Conservation (phyloP, 1,140 invertebrate genomes). For the Micrasema minimum region DNA sequence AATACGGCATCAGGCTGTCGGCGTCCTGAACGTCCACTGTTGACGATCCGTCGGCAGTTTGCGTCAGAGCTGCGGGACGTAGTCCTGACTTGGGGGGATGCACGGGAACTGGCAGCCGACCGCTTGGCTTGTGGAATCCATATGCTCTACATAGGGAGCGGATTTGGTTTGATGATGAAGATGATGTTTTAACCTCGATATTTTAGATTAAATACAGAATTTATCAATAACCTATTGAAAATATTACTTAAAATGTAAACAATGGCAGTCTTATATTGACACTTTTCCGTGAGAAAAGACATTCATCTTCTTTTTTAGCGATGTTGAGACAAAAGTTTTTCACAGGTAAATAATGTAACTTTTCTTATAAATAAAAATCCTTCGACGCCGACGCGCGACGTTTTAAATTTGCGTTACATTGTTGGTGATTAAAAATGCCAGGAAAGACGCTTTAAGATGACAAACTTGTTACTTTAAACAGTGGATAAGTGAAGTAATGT, state of each 20-base stretch:
- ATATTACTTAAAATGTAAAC: constrained; percentile 23
- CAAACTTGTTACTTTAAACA: constrained; percentile 7
- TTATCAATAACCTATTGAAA: too few relatives aligned
- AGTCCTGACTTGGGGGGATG: too few relatives aligned
- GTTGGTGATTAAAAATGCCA: constrained; percentile 24
- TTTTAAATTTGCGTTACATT: constrained; percentile 12
- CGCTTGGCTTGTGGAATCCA: too few relatives aligned
- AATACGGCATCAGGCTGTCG: too few relatives aligned
- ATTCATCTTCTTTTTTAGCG: constrained; percentile 27
- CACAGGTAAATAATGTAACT: constrained; percentile 19
- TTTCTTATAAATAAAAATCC: constrained; percentile 32
- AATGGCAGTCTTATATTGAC: constrained; percentile 9
- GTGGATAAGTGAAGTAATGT: background rate
- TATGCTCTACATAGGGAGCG: too few relatives aligned
- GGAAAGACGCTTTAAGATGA: background rate
- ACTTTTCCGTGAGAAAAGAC: background rate
- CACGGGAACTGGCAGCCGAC: too few relatives aligned
- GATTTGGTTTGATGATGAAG: too few relatives aligned
- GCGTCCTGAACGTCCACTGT: too few relatives aligned
- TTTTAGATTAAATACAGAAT: too few relatives aligned
- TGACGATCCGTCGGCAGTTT: too few relatives aligned
- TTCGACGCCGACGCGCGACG: background rate
- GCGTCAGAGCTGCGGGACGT: too few relatives aligned
- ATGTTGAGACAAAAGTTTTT: constrained; percentile 15
- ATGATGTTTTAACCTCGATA: too few relatives aligned